Evolutionary conservation across 2,888 invertebrate genomes (phyloP), one percentile per base, ranked within the genome.

Genomic region (Mesorhabditis spiculigera): DNA sequence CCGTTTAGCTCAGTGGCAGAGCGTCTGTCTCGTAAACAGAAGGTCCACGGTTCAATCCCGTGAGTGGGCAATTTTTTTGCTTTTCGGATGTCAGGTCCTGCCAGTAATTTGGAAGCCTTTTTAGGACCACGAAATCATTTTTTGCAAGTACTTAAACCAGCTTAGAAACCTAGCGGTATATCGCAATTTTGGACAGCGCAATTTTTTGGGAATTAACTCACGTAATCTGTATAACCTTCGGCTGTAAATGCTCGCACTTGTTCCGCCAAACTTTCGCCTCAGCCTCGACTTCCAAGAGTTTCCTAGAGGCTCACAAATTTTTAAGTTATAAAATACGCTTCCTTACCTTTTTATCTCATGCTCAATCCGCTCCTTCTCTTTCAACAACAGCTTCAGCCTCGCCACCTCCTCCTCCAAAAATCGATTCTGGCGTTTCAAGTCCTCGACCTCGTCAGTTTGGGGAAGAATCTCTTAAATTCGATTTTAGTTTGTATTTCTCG

Each of bases 1-100:
- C 58, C n/a, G 10, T 13, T 69, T 74, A 72, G 74, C 74, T 74
- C 74, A 74, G 74, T 74, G 74, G 75, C 74, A 75, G 75, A 75
- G 75, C 75, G 75, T 75, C 75, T 75, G 75, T 75, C 75, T 75
- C 67, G 75, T 75, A n/a, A 50, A 50, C 58, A 50, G 58, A 50
- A 50, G 58, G 1, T 50, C 58, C 10, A 10, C n/a, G 58, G 58
- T 50, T 50, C 58, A 3, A 50, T 50, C n/a, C 58, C 58, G 28
- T 28, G 28, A 28, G 28, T 28, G 28, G 28, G 28, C 28, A 28
- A 28, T 28, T 28, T 28, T 28, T 28, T 28, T 28, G 28, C 28
- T 28, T 28, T 28, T 28, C 28, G 28, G 28, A 1, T 28, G 28
- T 1, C 1, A 28, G 28, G 28, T 28, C 28, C 28, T 28, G 28